Base-by-base conservation (phyloP, 2,113 vertebrate genomes). In the Catharus bicknelli region DNA sequence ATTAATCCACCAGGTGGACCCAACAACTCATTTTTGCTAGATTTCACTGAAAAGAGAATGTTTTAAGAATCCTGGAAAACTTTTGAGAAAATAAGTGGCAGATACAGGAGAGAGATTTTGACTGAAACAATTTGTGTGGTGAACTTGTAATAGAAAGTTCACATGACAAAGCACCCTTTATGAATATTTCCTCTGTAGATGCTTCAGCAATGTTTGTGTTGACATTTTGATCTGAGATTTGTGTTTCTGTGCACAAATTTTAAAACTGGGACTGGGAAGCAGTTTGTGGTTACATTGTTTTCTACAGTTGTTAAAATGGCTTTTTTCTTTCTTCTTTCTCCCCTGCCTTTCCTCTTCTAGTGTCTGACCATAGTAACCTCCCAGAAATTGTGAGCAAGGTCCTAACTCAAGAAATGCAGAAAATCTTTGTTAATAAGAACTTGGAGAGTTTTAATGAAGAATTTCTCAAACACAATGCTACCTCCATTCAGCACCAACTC, bases 371-470 rank as follows among this genome's bases (percentile, higher is more conserved):
- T 19, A 98, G 97, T 95, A 98, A 98, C 93, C 97, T 98, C 95
- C 97, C 97, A 93, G 97, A 98, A 89, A 97, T 98, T 69, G 97
- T 98, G 75, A 97, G 91, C 93, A 97, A 97, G 96, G 98, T 98
- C 80, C 97, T 98, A 13, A 93, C 86, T 82, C 97, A 98, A 96
- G 97, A 98, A 97, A 98, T 98, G 98, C 96, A 97, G 93, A 98
- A 97, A 89, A 97, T 98, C 76, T 98, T 98, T 97, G 93, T 97
- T 74, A 97, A 97, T 90, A 98, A 97, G 80, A 97, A 98, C 68
- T 90, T 98, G 96, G 96, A 97, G 94, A 97, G 90, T 96, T 98
- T 98, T 92, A 98, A 98, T 90, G 97, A 98, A 86, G 97, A 98
- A 86, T 98, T 98, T 96, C 97, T 98, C 75, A 98, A 95, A 90